Evolutionary conservation across 2,888 invertebrate genomes (phyloP).

Genomic region (Notodonta ziczac): DNA sequence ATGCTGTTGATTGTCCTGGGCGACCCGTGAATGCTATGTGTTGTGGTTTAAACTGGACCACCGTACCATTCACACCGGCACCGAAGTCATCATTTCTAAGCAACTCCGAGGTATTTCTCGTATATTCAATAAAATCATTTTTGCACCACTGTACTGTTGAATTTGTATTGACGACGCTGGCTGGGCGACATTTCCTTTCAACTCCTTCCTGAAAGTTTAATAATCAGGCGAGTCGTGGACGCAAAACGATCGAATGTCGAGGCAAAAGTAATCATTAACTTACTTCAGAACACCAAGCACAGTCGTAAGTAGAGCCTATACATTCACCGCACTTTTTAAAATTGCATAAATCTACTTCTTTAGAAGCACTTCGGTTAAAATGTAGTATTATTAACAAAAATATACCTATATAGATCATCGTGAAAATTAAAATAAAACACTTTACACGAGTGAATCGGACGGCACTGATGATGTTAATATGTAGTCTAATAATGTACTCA

Average conservation of each 20-base stretch:
- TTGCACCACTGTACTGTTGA: slow-evolving; percentile 48
- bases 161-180: slow-evolving; percentile 10
- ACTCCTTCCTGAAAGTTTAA: slow-evolving; percentile 36
- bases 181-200: slow-evolving; percentile 41
- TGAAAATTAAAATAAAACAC: background rate
- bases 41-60: slow-evolving; percentile 84
- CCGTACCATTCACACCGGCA: slow-evolving; percentile 11
- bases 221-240: too few species aligned
- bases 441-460: background rate
- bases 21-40: slow-evolving; percentile 72
- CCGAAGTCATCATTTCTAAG: slow-evolving; percentile 28
- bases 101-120: slow-evolving; percentile 11
- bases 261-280: slow-evolving; percentile 13
- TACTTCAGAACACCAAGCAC: slow-evolving; percentile 67
- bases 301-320: slow-evolving; percentile 51
- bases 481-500: too few species aligned
- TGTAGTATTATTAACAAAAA: background rate
- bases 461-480: background rate
- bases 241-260: too few species aligned
- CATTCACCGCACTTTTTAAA: slow-evolving; percentile 58
- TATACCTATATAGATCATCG: background rate
- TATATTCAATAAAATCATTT: slow-evolving; percentile 28
- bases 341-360: slow-evolving; percentile 21
- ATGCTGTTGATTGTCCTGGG: slow-evolving; percentile 66
- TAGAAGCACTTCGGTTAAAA: background rate